These are phyloP conservation scores for Sebastes diploproa DNA, from an alignment of 2,797 vertebrate species.

Conservation along the genomic window DNA sequence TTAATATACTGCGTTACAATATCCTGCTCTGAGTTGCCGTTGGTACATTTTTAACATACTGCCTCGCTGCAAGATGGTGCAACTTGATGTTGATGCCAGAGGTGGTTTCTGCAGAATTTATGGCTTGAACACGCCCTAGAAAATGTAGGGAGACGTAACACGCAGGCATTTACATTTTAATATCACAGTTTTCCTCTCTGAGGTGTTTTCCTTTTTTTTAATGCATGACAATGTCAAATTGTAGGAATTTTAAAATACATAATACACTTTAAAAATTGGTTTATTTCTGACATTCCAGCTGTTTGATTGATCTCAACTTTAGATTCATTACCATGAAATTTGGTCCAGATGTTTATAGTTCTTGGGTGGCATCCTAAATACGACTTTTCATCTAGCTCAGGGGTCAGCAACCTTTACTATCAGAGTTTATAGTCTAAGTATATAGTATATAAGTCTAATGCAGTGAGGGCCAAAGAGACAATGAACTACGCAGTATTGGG, in stretches of 20 bases:
- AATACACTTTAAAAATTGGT: neutral
- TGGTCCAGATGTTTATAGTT: neutral
- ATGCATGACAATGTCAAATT: neutral
- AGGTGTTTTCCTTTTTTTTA: neutral
- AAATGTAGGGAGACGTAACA: neutral
- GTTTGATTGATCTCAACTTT: neutral
- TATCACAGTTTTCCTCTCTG: neutral
- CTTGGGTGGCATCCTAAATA: too few species aligned
- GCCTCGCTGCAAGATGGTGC: slow-evolving; percentile 5
- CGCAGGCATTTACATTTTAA: neutral
- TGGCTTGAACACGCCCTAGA: neutral
- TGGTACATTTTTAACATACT: neutral
- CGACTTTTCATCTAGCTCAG: too few species aligned
- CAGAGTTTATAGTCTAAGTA: too few species aligned
- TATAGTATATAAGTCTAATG: too few species aligned
- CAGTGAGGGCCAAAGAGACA: too few species aligned
- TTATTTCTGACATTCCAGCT: too few species aligned
- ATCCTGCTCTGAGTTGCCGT: neutral
- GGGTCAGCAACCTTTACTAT: too few species aligned
- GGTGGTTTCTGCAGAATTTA: slow-evolving; percentile 2
- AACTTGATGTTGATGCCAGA: slow-evolving; percentile 1
- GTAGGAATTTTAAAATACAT: neutral
- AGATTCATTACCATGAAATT: neutral
- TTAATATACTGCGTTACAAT: slow-evolving; percentile 26
- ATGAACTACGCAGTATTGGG: too few species aligned